A percentile compares a stretch with the other conserved stretches of the same genome.
These are phyloP conservation scores for Hydrolagus affinis DNA, from an alignment of 2,113 vertebrate genomes.

Conservation along the genomic window DNA sequence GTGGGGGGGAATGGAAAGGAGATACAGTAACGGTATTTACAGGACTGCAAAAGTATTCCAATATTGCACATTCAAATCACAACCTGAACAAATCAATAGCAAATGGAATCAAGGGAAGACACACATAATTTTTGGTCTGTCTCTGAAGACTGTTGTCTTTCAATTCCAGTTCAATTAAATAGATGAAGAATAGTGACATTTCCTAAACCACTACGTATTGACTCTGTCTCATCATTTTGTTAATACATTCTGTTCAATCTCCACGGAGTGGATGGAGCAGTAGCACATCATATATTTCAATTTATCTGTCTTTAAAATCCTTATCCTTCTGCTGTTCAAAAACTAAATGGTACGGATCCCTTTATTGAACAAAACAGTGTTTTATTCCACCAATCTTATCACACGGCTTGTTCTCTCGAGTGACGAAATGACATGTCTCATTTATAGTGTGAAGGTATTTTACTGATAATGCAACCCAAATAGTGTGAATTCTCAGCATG, in stretches of 20 bases:
- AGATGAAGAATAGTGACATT: constrained; percentile 12
- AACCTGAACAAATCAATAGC: constrained; percentile 24
- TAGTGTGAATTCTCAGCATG: not conserved
- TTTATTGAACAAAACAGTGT: not conserved
- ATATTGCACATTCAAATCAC: constrained; percentile 25
- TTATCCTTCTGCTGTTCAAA: constrained; percentile 2
- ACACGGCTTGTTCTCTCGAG: not conserved
- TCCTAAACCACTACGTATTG: constrained; percentile 20
- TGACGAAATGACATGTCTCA: not conserved
- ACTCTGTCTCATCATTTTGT: constrained; percentile 19
- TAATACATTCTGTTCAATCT: constrained; percentile 1
- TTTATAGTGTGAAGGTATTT: not conserved
- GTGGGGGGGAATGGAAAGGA: not conserved
- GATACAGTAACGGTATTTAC: not conserved
- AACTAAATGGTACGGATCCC: not conserved
- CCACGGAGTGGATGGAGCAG: not conserved
- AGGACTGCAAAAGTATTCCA: constrained; percentile 4
- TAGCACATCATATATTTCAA: not conserved
- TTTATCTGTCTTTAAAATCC: not conserved
- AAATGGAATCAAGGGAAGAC: constrained; percentile 24
- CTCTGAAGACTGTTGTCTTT: constrained; percentile 3
- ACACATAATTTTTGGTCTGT: constrained; percentile 21
- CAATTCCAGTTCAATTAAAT: constrained; percentile 30
- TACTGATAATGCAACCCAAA: not conserved
- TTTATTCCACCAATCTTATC: not conserved